Evolutionary conservation across 2,888 invertebrate genomes (phyloP), one percentile per base, ranked within the genome.

Genomic region (Labia minor): DNA sequence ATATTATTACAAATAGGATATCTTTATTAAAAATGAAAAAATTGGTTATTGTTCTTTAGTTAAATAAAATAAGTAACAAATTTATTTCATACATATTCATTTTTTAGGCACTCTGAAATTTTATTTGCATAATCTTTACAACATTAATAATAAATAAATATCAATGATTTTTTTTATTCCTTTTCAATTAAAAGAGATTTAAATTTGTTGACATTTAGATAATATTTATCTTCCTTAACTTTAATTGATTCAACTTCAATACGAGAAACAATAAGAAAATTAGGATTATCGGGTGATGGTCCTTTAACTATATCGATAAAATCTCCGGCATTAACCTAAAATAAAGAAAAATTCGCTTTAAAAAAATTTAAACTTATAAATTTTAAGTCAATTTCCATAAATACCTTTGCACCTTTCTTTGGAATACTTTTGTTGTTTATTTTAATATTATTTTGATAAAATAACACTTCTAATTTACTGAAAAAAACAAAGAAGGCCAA

Each of bases 381-480:
- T 37, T 19, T 16, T 65, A 19, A 10, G 19, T 14, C 11, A 19
- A 6, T 3, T 65, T n/a, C 2, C 33, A 65, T 20, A 61, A n/a
- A 79, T 77, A 91, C 87, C 72, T 80, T 77, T 16, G 77, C 75
- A 77, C 90, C 89, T 78, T 93, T 93, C 76, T 93, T 93, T 37
- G 80, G 70, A 0, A 90, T 77, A 75, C 88, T 90, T 70, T 83
- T 81, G 4, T 91, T 92, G 79, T 93, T 93, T 0, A 91, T 76
- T 73, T 90, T 83, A 69, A 93, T 84, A 80, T 85, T 88, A 74
- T 88, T 89, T 71, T 88, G 88, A 78, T 91, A 92, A 76, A 93
- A 90, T 64, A 86, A 77, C 65, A 83, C 81, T 75, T 92, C 92
- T 61, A 91, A 81, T 84, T 91, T 92, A 75, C 90, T 90, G 76